A percentile compares a stretch with the other conserved stretches of the same genome.
These are phyloP conservation scores for Alviniconcha strummeri DNA, from an alignment of 2,888 invertebrate genomes.

Conservation along the genomic window DNA sequence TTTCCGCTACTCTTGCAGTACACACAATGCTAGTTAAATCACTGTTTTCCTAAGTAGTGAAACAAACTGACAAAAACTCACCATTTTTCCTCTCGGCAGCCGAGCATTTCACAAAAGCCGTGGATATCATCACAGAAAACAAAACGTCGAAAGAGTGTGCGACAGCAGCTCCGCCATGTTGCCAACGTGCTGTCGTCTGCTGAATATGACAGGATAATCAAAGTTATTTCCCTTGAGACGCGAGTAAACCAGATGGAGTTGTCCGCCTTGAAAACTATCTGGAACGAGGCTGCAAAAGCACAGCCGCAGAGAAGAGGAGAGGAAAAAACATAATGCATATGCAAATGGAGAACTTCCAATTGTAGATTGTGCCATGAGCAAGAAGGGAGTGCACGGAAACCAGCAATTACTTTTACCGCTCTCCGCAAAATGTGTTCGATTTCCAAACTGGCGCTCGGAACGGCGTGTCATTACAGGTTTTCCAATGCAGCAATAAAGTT, in stretches of 20 bases:
- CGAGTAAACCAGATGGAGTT: constrained; percentile 22
- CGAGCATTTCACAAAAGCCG: background rate
- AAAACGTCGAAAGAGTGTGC: background rate
- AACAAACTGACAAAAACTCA: background rate
- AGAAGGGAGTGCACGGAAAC: background rate
- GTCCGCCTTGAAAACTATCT: constrained; percentile 22
- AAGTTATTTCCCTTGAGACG: constrained; percentile 33
- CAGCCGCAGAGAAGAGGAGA: background rate
- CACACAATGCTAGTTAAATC: no score
- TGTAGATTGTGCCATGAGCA: constrained; percentile 6
- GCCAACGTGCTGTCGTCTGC: constrained; percentile 21
- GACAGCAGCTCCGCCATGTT: constrained; percentile 17
- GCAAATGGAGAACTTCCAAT: background rate
- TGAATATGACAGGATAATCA: constrained; percentile 28
- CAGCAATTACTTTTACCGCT: constrained; percentile 7
- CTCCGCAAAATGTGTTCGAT: background rate
- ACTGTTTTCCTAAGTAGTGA: background rate
- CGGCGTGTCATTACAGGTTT: constrained; percentile 3
- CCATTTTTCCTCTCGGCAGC: constrained; percentile 6
- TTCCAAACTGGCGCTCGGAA: background rate
- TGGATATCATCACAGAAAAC: background rate
- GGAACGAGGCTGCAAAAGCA: constrained; percentile 5
- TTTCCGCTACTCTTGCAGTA: no score
- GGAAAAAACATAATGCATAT: background rate
- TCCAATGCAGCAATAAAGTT: no score